Evolutionary conservation across 2,888 invertebrate species (phyloP).

Genomic region (Colostygia pectinataria): DNA sequence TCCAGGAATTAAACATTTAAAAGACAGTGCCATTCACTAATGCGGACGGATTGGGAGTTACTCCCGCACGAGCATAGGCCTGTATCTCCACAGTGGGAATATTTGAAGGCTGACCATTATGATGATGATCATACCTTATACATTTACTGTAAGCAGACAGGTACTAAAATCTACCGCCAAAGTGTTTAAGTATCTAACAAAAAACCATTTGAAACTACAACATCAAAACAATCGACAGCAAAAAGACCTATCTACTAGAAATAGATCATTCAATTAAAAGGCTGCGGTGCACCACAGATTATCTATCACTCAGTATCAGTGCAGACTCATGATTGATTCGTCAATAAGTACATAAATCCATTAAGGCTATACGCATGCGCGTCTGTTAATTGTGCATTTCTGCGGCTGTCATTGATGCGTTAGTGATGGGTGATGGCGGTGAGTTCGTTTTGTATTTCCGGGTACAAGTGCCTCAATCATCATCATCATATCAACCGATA

Average conservation of each 20-base stretch:
- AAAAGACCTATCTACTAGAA: constrained; percentile 41
- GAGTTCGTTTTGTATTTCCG: constrained; percentile 13
- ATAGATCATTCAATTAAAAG: constrained; percentile 71
- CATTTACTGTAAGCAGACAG: background rate
- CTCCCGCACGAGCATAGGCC: too few species aligned
- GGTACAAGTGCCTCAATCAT: too few species aligned
- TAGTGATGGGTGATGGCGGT: constrained; percentile 20
- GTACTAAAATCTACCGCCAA: constrained; percentile 9
- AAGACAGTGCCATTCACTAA: too few species aligned
- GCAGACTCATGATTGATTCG: constrained; percentile 75
- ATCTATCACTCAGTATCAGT: constrained; percentile 42
- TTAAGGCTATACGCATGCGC: constrained; percentile 68
- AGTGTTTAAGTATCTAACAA: constrained; percentile 10
- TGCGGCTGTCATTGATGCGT: constrained; percentile 58
- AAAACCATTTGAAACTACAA: constrained; percentile 24
- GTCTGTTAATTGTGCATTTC: constrained; percentile 73
- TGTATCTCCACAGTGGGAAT: too few species aligned
- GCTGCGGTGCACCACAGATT: constrained; percentile 14
- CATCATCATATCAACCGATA: too few species aligned
- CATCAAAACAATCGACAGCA: constrained; percentile 31
- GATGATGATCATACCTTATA: too few species aligned
- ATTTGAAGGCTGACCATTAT: too few species aligned
- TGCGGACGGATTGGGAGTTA: too few species aligned
- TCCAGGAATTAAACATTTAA: too few species aligned
- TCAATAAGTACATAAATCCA: constrained; percentile 81